Percentiles rank a stretch among this genome's conserved stretches.
These are phyloP conservation scores for Nesogale talazaci DNA, from an alignment of 2,113 vertebrate species.

Conservation along the genomic window DNA sequence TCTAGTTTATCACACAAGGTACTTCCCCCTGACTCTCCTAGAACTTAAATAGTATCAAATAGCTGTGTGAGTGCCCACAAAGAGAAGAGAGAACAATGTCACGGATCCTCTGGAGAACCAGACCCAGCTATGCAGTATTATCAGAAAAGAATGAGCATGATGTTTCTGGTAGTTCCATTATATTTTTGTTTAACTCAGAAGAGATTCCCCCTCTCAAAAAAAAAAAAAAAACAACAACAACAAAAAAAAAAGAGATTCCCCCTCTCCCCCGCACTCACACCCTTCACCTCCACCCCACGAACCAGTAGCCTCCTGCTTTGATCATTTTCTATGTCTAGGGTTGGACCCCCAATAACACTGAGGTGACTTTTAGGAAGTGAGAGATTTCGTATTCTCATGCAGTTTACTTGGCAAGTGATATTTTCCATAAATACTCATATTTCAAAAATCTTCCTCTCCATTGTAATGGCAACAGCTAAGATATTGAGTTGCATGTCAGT, in stretches of 20 bases:
- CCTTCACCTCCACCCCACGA: not conserved
- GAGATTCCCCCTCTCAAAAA: too few species aligned
- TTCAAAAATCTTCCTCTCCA: conserved; percentile 28
- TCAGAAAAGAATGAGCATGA: not conserved
- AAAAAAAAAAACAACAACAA: too few species aligned
- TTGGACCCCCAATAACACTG: not conserved
- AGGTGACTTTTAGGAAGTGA: not conserved
- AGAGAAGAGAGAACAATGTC: not conserved
- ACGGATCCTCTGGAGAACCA: not conserved
- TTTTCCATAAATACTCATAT: conserved; percentile 14
- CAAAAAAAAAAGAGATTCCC: too few species aligned
- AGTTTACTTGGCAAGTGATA: not conserved
- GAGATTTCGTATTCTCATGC: not conserved
- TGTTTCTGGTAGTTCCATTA: not conserved
- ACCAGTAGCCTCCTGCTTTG: not conserved
- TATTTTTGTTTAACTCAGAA: not conserved
- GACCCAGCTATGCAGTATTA: not conserved
- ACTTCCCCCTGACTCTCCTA: not conserved
- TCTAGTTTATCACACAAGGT: not conserved
- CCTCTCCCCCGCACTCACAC: too few species aligned
- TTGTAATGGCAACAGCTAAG: not conserved
- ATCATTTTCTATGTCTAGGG: not conserved
- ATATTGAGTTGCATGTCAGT: not conserved
- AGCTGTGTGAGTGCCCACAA: conserved; percentile 13
- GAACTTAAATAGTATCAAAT: conserved; percentile 16